Evolutionary conservation across 2,113 vertebrate species (phyloP), one percentile per base, ranked within the genome.

Genomic region (Equus quagga): DNA sequence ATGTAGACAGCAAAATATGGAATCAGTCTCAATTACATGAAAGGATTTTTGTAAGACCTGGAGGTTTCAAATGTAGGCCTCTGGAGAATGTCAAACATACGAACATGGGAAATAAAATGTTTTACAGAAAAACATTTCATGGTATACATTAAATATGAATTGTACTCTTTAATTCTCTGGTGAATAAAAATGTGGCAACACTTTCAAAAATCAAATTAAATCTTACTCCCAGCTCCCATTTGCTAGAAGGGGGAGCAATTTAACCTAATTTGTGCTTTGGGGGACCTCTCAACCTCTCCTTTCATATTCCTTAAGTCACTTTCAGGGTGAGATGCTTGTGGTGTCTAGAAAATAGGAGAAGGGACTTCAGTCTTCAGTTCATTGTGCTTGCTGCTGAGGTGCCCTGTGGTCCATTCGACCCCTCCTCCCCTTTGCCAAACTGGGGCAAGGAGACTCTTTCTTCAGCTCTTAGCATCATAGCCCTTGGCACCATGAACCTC

Each of bases 131-230:
- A 89, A 86, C 1, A 28, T 81, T 58, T 73, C 62, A 73, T 58
- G n/a, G 10, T 78, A 33, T 89, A 60, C 69, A 91, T 91, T 91
- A 94, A 93, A 89, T 76, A 85, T 46, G 51, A 81, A 92, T 92
- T 81, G 44, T 62, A 62, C 7, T n/a, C 58, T 94, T 90, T 41
- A 17, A 73, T 83, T 36, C 46, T 84, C 69, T 92, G 73, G 19
- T 70, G 78, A 87, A 94, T 80, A 60, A 81, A 86, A 87, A 69
- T 26, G 51, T 89, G 44, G 31, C n/a, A 67, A 84, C 26, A 5
- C 26, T 94, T 97, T 64, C 23, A 93, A 70, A 84, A 85, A 51
- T 49, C 49, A 91, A 88, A 91, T 94, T 70, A 86, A 95, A 58
- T 88, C 23, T 85, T 41, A 73, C 21, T 78, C 24, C 8, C 2